These are phyloP conservation scores for Scarus forsteni DNA, from an alignment of 2,797 vertebrate species.

Conservation along the genomic window DNA sequence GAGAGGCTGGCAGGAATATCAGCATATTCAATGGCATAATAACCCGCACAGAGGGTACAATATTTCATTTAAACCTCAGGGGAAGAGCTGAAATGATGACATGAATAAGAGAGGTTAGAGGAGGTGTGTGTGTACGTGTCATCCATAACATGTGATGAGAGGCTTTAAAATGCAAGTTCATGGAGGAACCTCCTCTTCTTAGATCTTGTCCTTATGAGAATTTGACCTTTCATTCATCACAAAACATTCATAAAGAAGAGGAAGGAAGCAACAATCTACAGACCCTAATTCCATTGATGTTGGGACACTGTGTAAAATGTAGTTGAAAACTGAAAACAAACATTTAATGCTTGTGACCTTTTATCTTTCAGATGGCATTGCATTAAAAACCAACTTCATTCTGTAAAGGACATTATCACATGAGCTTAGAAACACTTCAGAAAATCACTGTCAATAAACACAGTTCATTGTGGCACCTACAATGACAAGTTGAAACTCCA, in stretches of 20 bases:
- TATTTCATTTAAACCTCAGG: conserved; percentile 18
- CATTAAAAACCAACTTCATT: no score
- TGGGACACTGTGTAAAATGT: no score
- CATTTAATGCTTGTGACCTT: no score
- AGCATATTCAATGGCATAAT: conserved; percentile 31
- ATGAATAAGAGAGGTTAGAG: conserved; percentile 17
- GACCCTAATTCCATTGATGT: not conserved
- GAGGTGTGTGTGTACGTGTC: not conserved
- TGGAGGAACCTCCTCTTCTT: not conserved
- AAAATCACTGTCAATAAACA: no score
- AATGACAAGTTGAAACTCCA: no score
- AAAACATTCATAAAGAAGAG: not conserved
- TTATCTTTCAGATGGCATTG: no score
- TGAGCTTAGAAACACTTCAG: no score
- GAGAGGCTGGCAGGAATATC: conserved; percentile 40
- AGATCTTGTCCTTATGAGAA: not conserved
- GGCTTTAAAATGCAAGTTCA: conserved; percentile 4
- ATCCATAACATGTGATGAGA: not conserved
- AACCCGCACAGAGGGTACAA: not conserved
- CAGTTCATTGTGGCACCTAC: no score
- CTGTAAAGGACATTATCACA: no score
- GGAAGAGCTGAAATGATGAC: conserved; percentile 15
- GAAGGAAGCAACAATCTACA: not conserved
- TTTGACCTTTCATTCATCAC: not conserved
- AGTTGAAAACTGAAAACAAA: no score